These are phyloP conservation scores for Microctenopoma lineatum DNA, from an alignment of 2,797 vertebrate genomes.

Conservation along the genomic window DNA sequence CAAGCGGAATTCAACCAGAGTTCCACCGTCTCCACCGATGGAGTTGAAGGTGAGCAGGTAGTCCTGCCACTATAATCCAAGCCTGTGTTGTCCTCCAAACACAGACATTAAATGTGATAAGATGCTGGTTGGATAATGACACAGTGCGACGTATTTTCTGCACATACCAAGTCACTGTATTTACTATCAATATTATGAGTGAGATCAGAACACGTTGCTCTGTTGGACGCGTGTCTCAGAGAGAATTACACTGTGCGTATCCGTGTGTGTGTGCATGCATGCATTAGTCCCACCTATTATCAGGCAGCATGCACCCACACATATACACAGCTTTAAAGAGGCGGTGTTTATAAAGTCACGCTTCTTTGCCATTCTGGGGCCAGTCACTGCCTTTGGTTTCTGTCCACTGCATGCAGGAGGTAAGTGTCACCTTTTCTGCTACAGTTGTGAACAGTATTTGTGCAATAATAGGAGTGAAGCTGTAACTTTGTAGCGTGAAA, in stretches of 20 bases:
- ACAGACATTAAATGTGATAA: constrained; percentile 78
- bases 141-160: constrained; percentile 64
- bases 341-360: constrained; percentile 73
- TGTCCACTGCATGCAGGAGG: constrained; percentile 61
- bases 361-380: constrained; percentile 58
- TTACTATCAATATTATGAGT: constrained; percentile 87
- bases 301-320: constrained; percentile 31
- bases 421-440: constrained; percentile 61
- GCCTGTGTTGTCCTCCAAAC: constrained; percentile 79
- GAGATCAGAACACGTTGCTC: constrained; percentile 50
- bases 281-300: constrained; percentile 56
- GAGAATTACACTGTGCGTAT: constrained; percentile 29
- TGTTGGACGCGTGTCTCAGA: constrained; percentile 26
- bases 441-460: constrained; percentile 7
- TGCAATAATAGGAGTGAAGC: constrained; percentile 18
- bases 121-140: constrained; percentile 75
- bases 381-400: constrained; percentile 53
- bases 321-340: constrained; percentile 58
- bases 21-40: constrained; percentile 5
- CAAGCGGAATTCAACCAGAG: constrained; percentile 21
- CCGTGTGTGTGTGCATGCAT: constrained; percentile 21
- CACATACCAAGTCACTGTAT: constrained; percentile 76
- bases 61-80: constrained; percentile 54
- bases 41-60: constrained; percentile 73
- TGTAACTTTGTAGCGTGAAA: constrained; percentile 19